phyloP scores from a whole-genome alignment of 2,113 vertebrate species.

The Abramis brama region DNA sequence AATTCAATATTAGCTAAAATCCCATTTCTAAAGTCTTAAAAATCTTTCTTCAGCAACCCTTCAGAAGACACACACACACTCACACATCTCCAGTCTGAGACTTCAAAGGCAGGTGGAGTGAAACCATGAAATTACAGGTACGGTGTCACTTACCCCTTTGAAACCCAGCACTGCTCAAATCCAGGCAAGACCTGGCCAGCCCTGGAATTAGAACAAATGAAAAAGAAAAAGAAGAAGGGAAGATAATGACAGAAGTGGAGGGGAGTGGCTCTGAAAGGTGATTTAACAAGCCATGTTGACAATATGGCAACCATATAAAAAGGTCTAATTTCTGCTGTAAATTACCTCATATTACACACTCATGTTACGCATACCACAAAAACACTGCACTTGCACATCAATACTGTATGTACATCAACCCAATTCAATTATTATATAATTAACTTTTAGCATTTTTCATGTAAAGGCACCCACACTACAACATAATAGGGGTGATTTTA shows the following conservation, averaged over 20 bases:
- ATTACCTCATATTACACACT: constrained; percentile 63
- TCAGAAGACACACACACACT: constrained; percentile 43
- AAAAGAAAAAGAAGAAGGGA: constrained; percentile 65
- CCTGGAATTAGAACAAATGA: constrained; percentile 80
- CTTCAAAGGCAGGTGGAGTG: constrained; percentile 83
- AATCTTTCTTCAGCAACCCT: constrained; percentile 36
- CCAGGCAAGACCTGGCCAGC: constrained; percentile 81
- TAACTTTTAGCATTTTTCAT: not conserved
- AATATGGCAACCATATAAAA: constrained; percentile 76
- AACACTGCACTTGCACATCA: constrained; percentile 32
- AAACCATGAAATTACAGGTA: constrained; percentile 85
- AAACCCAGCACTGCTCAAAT: constrained; percentile 80
- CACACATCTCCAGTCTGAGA: constrained; percentile 70
- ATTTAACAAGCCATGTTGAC: constrained; percentile 75
- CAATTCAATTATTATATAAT: not conserved
- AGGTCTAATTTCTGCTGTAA: constrained; percentile 73
- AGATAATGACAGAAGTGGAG: constrained; percentile 54
- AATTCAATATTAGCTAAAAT: constrained; percentile 15
- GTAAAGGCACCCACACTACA: too few species aligned
- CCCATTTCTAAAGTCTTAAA: constrained; percentile 32
- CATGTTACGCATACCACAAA: constrained; percentile 23
- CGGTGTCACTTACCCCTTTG: constrained; percentile 85
- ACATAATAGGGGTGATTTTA: too few species aligned
- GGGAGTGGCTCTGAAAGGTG: constrained; percentile 58
- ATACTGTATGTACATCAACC: not conserved